Evolutionary conservation across 2,797 vertebrate genomes (phyloP), one percentile per base, ranked within the genome.

Genomic region (Melanogrammus aeglefinus): DNA sequence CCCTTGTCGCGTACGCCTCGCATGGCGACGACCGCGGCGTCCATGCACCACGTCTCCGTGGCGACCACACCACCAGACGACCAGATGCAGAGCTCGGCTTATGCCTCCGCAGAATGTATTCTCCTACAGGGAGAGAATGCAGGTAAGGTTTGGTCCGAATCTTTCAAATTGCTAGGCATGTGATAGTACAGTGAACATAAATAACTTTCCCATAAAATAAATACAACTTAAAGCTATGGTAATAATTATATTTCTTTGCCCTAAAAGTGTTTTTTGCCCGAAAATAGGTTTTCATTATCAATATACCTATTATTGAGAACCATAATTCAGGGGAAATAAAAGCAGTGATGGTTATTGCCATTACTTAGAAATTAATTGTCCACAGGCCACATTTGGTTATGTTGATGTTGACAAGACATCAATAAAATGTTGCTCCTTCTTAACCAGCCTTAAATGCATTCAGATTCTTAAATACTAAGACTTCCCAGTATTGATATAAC

Each of bases 1-100:
- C 57, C 94, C 91, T 89, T 95, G 94, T 87, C 95, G 96, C 89
- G 95, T 89, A 91, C 92, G 99, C 97, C 98, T 98, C 93, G 94
- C 97, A 94, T 69, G 24, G 63, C 9, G 24, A 12, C 63, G 7
- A n/a, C 24, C 57, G 18, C 90, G 90, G 93, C 90, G 89, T 93
- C 93, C 88, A 93, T 91, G 88, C 88, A 87, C 0, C 79, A 91
- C 84, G 89, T 91, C 87, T 86, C 91, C 81, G 89, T 86, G 71
- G 91, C 92, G 93, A 83, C 88, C 89, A 80, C 91, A 87, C 82
- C 81, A 92, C 91, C 91, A 88, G 85, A 92, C 91, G 89, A 91
- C 86, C 78, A 87, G 91, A 90, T 92, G 91, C 92, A 91, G 90
- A 90, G 81, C 88, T 87, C 90, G 90, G 86, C 86, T 91, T 90